Evolutionary conservation across 2,888 invertebrate genomes (phyloP), one percentile per base, ranked within the genome.

Genomic region (Spicauda simplicius): DNA sequence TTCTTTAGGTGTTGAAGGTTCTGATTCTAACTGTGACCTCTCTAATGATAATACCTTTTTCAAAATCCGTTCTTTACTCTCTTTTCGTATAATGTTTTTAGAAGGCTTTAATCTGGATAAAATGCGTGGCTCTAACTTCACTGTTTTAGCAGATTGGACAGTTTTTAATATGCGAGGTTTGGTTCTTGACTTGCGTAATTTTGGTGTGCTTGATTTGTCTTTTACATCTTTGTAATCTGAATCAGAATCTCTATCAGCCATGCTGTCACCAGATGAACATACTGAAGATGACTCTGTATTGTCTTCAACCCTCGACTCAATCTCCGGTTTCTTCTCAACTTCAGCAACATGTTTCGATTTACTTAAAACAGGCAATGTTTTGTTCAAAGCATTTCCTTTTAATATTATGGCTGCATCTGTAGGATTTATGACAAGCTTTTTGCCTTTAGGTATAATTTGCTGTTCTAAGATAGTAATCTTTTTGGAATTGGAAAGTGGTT

Each of bases 221-320:
- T 85, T 90, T 68, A 84, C 81, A 64, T 94, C 94, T 76, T 93
- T 94, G 69, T 95, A 94, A 74, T 94, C 94, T 70, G 95, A 95
- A 86, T 95, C 95, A 37, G 95, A 94, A 76, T 95, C 95, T 80
- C 95, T 93, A 68, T 95, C 95, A 56, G 94, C 93, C 61, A 87
- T 82, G 76, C 95, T 95, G 20, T 94, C 94, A 71, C 93, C 94
- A 53, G 93, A 90, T 62, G 92, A 90, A 75, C 91, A 92, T 50
- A 83, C 79, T 10, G 91, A 90, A 60, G 93, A 87, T 63, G 94
- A 86, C 80, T 95, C 91, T 78, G 85, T 87, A 82, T 91, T 82
- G 76, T 95, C 91, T 77, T 94, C 83, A 77, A 91, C 87, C 76
- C 87, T 86, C 80, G 87, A 72, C 77, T 85, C 72, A 78, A 80